A percentile compares a stretch with the other conserved stretches of the same genome.
Evolutionary conservation across 2,113 vertebrate species (phyloP).

Genomic region (Thamnaconus septentrionalis): DNA sequence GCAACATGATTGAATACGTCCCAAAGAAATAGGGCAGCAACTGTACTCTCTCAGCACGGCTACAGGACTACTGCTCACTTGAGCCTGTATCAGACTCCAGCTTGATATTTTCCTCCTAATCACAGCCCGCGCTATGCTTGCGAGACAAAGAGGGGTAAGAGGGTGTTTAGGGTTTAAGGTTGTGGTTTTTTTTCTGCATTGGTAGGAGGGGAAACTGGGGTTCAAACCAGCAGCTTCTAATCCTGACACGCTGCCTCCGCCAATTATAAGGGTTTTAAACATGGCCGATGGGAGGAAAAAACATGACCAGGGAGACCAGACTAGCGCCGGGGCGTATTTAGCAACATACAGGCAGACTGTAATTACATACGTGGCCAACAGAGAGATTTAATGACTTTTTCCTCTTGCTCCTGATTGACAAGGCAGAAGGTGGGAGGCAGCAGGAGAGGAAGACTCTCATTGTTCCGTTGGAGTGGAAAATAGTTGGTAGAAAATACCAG

Average conservation of each 20-base stretch:
- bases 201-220: conserved; percentile 52
- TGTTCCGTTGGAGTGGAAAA: not conserved
- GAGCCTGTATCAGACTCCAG: no score
- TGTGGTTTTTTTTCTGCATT: conserved; percentile 30
- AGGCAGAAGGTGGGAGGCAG: conserved; percentile 49
- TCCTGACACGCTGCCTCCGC: conserved; percentile 80
- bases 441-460: conserved; percentile 5
- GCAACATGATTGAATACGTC: no score
- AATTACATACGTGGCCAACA: conserved; percentile 82
- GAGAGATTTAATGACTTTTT: conserved; percentile 81
- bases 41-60: no score
- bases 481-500: no score
- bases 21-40: no score
- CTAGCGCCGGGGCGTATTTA: conserved; percentile 78
- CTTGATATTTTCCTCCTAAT: no score
- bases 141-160: conserved; percentile 14
- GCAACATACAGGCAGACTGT: conserved; percentile 82
- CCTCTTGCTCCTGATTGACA: conserved; percentile 78
- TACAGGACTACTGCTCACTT: no score
- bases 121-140: not conserved
- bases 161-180: conserved; percentile 37
- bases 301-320: conserved; percentile 80
- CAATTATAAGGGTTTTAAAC: conserved; percentile 82
- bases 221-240: conserved; percentile 79
- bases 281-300: conserved; percentile 79